These are phyloP conservation scores for Gambusia yucatana DNA, from an alignment of 2,797 vertebrate genomes.

Conservation along the genomic window DNA sequence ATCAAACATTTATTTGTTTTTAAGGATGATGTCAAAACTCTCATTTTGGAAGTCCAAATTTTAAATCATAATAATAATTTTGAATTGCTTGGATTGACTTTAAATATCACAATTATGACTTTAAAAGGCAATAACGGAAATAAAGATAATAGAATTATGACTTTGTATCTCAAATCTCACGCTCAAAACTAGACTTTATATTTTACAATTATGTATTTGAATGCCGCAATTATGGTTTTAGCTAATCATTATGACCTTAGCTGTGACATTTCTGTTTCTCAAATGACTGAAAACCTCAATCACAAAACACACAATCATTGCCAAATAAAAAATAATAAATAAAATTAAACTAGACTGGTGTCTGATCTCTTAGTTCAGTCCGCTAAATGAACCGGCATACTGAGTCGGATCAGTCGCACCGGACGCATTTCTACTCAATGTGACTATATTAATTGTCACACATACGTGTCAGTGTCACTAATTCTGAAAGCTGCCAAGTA, in stretches of 20 bases:
- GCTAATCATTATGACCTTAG: neutral
- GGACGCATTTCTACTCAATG: neutral
- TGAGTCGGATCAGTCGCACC: constrained; percentile 4
- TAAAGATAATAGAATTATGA: neutral
- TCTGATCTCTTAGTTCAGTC: neutral
- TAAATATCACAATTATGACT: neutral
- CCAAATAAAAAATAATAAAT: neutral
- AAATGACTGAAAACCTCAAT: neutral
- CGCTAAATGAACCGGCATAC: neutral
- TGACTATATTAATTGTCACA: constrained; percentile 39
- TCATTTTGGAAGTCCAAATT: neutral
- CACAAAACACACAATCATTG: neutral
- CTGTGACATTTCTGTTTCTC: neutral
- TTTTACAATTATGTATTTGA: neutral
- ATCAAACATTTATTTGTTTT: no score
- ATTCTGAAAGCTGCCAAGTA: neutral
- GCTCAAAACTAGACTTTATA: neutral
- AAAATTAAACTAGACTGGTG: neutral
- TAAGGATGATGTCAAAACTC: neutral
- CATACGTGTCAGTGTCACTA: constrained; percentile 16
- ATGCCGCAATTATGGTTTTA: neutral
- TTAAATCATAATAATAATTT: neutral
- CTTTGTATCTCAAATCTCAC: neutral
- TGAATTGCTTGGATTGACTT: neutral
- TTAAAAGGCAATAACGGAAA: neutral